phyloP scores from a whole-genome alignment of 2,113 vertebrate genomes.

The Menidia beryllina region DNA sequence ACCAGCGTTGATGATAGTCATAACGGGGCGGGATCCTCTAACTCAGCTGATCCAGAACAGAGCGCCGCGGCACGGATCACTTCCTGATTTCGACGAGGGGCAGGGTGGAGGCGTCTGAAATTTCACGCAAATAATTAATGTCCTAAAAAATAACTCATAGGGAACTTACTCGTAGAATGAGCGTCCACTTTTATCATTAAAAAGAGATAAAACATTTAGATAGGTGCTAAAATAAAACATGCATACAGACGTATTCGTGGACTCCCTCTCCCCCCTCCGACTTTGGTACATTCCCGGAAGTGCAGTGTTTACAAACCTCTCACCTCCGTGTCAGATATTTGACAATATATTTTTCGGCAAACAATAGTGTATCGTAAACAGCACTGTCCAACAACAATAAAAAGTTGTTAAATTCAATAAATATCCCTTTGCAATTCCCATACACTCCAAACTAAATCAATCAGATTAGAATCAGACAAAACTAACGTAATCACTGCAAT shows the following conservation, averaged over 20 bases:
- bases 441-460: neutral
- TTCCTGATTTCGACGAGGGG: conserved; percentile 44
- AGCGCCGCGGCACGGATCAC: conserved; percentile 32
- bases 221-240: too few species aligned
- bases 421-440: neutral
- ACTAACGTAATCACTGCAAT: too few species aligned
- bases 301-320: conserved; percentile 78
- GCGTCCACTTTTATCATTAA: too few species aligned
- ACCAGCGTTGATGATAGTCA: neutral
- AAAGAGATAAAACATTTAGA: too few species aligned
- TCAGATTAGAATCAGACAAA: neutral
- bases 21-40: conserved; percentile 46
- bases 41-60: conserved; percentile 78
- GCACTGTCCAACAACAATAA: neutral
- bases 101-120: too few species aligned
- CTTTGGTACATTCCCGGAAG: conserved; percentile 82
- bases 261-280: neutral
- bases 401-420: neutral
- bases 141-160: too few species aligned
- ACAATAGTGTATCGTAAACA: neutral
- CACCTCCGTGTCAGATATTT: conserved; percentile 62
- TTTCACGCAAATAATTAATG: too few species aligned
- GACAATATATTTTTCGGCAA: conserved; percentile 1
- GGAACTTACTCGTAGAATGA: too few species aligned
- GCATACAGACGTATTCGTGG: rapidly evolving